Evolutionary conservation across 2,113 vertebrate genomes (phyloP).

Genomic region (Petromus typicus): DNA sequence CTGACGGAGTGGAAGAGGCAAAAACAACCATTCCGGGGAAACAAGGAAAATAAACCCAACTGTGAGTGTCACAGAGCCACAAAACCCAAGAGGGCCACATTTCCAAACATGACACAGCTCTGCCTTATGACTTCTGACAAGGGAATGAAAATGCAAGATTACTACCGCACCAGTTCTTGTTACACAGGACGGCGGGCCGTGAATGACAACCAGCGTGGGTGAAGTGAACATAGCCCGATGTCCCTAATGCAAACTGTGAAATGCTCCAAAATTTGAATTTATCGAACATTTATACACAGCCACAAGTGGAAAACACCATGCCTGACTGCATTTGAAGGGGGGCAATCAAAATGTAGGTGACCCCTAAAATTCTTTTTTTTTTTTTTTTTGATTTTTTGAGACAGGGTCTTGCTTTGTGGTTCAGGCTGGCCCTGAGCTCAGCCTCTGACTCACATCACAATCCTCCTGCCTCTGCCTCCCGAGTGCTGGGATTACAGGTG

Average conservation of each 20-base stretch:
- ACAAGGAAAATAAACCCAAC: conserved; percentile 54
- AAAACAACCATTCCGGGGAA: conserved; percentile 47
- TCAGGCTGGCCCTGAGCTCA: no score
- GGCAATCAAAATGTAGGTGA: neutral
- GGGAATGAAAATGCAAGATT: neutral
- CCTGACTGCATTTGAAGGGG: neutral
- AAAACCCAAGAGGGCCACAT: conserved; percentile 2
- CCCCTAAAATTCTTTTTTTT: neutral
- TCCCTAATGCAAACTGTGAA: neutral
- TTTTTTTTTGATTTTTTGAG: no score
- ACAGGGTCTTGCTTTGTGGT: no score
- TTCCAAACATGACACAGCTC: neutral
- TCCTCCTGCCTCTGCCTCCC: no score
- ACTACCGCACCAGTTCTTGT: neutral
- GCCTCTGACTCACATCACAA: no score
- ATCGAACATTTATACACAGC: neutral
- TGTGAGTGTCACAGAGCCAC: neutral
- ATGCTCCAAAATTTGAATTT: neutral
- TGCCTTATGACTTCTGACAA: neutral
- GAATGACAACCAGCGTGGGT: neutral
- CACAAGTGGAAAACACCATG: neutral
- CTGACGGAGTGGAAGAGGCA: conserved; percentile 30
- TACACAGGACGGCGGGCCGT: fast-evolving
- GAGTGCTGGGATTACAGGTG: no score
- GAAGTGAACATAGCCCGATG: neutral